Base-by-base conservation (phyloP, 2,888 invertebrate genomes). In the Peribatodes rhomboidaria region DNA sequence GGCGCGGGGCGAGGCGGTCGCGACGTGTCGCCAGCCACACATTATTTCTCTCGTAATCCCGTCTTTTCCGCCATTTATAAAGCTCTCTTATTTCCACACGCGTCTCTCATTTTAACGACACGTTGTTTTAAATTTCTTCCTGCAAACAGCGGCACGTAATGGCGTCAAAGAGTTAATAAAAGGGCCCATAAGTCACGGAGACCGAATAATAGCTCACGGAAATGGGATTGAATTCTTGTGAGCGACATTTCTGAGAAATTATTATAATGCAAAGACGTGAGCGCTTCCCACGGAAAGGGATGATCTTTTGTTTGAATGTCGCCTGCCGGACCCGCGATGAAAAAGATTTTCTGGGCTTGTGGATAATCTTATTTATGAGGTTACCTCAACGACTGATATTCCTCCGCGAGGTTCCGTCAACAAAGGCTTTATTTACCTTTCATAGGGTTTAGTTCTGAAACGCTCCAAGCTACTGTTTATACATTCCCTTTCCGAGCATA, bases 31-130 rank as follows among this genome's bases (percentile, higher is more conserved):
- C 68, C 72, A 70, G 69, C 72, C 69, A 72, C 73, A 67, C 69
- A 74, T 78, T 76, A 76, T 78, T 80, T 70, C 71, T 71, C 76
- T 74, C 73, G 75, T 77, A 79, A 81, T 80, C 70, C 72, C 55
- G 67, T 68, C 77, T 78, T 78, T 71, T 70, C 69, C 69, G 75
- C 73, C 74, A 80, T 82, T 81, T 80, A 82, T 81, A 74, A 76
- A 68, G 73, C 72, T 74, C 60, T 67, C 69, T 77, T 79, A 75
- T 78, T 78, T 76, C 75, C 65, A 64, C 42, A 14, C 42, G 14
- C 59, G 50, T 55, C 31, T 65, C 55, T 55, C 47, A 55, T 65
- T 65, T 60, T 60, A 58, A 65, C 50, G 49, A 52, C 52, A 33
- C 78, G 77, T 78, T 80, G 73, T 78, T 81, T 81, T 72, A 77